Evolutionary conservation across 2,888 invertebrate species (phyloP).

Genomic region (Lasioglossum lativentre): DNA sequence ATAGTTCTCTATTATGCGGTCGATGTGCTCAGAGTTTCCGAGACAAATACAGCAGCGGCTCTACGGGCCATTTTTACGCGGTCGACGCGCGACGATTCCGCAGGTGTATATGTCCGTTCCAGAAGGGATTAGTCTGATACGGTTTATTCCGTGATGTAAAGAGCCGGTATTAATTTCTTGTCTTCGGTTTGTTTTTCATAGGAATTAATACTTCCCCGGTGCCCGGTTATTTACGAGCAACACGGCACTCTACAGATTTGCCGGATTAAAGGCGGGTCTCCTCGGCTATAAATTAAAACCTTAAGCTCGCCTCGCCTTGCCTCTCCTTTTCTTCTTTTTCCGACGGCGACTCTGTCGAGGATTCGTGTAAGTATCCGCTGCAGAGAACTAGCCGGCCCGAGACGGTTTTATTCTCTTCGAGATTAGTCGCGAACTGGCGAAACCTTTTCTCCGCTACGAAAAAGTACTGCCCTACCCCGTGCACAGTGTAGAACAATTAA

Average conservation of each 20-base stretch:
- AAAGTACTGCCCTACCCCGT: not conserved
- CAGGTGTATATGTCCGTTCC: not conserved
- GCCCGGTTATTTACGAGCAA: slow-evolving; percentile 67
- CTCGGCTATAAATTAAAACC: slow-evolving; percentile 70
- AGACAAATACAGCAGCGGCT: not conserved
- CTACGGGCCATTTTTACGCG: not conserved
- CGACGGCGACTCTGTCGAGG: slow-evolving; percentile 51
- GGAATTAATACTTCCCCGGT: slow-evolving; percentile 64
- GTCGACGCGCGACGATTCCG: not conserved
- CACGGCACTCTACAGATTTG: slow-evolving; percentile 74
- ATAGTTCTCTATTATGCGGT: slow-evolving; percentile 4
- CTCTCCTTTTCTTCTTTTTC: slow-evolving; percentile 40
- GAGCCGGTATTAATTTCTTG: slow-evolving; percentile 65
- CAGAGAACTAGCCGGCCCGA: slow-evolving; percentile 27
- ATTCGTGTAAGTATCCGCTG: slow-evolving; percentile 62
- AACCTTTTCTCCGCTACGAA: slow-evolving; percentile 16
- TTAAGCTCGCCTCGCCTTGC: slow-evolving; percentile 58
- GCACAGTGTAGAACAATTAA: not conserved
- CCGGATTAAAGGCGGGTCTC: slow-evolving; percentile 73
- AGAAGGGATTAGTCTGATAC: slow-evolving; percentile 43
- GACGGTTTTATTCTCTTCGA: slow-evolving; percentile 39
- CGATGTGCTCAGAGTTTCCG: not conserved
- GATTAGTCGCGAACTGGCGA: slow-evolving; percentile 41
- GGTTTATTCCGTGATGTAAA: slow-evolving; percentile 56
- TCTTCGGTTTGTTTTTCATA: slow-evolving; percentile 65